These are phyloP conservation scores for Tetramorium alpestre DNA, from an alignment of 1,140 invertebrate genomes.

Conservation along the genomic window DNA sequence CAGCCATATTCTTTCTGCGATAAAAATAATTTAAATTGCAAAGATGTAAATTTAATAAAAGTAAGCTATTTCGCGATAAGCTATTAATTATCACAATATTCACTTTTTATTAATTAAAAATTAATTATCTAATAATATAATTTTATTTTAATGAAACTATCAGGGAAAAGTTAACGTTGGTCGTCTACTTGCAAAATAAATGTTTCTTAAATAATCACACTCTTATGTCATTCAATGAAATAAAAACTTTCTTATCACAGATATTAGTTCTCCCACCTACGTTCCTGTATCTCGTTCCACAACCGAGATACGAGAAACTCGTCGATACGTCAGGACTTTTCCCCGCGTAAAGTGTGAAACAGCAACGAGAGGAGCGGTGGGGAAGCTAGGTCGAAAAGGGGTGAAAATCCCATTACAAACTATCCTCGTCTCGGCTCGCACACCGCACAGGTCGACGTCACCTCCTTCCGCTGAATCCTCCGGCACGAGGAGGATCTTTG, in stretches of 20 bases:
- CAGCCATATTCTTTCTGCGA: background rate
- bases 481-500: conserved; percentile 79
- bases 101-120: background rate
- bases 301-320: conserved; percentile 6
- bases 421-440: conserved; percentile 78
- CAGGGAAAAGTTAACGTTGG: background rate
- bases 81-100: background rate
- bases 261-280: conserved; percentile 51
- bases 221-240: conserved; percentile 42
- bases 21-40: background rate
- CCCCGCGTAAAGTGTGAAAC: conserved; percentile 48
- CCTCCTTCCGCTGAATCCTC: conserved; percentile 78
- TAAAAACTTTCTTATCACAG: conserved; percentile 78
- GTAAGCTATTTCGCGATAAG: background rate
- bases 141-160: background rate
- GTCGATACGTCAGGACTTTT: conserved; percentile 69
- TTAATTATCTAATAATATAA: background rate
- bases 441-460: conserved; percentile 75
- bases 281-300: background rate
- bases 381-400: conserved; percentile 62
- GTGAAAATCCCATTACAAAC: conserved; percentile 79
- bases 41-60: background rate
- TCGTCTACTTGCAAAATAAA: background rate
- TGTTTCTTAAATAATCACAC: background rate
- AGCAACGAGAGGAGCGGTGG: conserved; percentile 28